Base-by-base conservation (phyloP, 2,888 invertebrate genomes). In the Allacma fusca region DNA sequence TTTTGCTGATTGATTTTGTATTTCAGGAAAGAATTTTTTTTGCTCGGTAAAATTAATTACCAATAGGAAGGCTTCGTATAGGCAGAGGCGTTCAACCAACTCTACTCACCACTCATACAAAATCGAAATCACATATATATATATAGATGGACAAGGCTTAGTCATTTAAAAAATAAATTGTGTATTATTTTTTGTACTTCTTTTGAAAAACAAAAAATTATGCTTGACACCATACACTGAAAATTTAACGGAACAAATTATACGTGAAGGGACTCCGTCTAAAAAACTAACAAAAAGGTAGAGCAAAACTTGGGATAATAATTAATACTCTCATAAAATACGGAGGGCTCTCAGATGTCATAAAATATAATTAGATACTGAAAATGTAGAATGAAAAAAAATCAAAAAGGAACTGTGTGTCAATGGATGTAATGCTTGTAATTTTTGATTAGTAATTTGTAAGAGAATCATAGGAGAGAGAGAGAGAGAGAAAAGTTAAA, bases 41-140 rank as follows among this genome's bases (percentile, higher is more conserved):
- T n/a, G 16, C n/a, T 50, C 16, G 40, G 40, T 13, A 40, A 40
- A 40, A 40, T 9, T 13, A 19, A 50, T 13, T 50, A 16, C 50
- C 50, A 5, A 43, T 64, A 70, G 76, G 62, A 76, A 76, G 76
- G 69, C 71, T 71, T 71, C 76, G 64, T 59, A 62, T 68, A 50
- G 69, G 68, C 64, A 50, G 71, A 71, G 76, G 76, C 76, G 76
- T 64, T 76, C 69, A 76, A 76, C 71, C 76, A 76, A 76, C 65
- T 71, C 76, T 76, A 76, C 76, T 76, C 71, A 76, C 76, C 76
- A 76, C 76, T 76, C 76, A 76, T 76, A 76, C 76, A 76, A 76
- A 71, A 50, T 50, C 24, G 40, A 69, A 69, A 43, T 43, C 65
- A 69, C 29, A 67, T 67, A 67, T 28, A 28, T 28, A 28, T 28